A percentile compares a stretch with the other conserved stretches of the same genome.
phyloP scores from a whole-genome alignment of 1,140 invertebrate species.

The Parasteatoda tepidariorum region DNA sequence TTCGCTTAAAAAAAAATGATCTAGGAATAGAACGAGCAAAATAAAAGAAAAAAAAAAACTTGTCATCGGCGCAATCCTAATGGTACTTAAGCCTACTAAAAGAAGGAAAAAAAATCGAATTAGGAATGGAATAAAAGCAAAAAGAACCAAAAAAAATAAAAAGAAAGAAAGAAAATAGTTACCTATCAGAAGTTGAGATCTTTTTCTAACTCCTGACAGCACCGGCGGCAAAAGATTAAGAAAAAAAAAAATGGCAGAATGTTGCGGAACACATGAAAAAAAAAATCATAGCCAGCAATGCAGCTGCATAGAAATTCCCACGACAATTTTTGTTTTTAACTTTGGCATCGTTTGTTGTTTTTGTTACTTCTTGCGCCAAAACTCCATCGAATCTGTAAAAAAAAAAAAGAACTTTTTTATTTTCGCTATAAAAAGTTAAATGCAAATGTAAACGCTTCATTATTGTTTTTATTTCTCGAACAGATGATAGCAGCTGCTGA shows the following conservation, averaged over 20 bases:
- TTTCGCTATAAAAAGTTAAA: neutral
- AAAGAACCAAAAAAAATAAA: neutral
- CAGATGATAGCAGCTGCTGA: slow-evolving; percentile 22
- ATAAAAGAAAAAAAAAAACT: slow-evolving; percentile 22
- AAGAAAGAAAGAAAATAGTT: slow-evolving; percentile 40
- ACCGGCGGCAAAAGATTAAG: neutral
- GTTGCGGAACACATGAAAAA: neutral
- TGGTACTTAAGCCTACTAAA: slow-evolving; percentile 36
- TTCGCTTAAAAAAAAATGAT: neutral
- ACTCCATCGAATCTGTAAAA: neutral
- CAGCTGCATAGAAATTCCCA: slow-evolving; percentile 37
- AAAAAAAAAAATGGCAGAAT: slow-evolving; percentile 13
- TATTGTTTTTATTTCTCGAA: neutral
- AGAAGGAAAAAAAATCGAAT: neutral
- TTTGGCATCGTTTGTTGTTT: neutral
- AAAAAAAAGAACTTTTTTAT: neutral
- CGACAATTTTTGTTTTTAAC: slow-evolving; percentile 12
- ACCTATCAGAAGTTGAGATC: slow-evolving; percentile 47
- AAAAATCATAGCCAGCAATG: slow-evolving; percentile 29
- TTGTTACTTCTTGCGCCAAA: neutral
- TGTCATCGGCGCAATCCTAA: slow-evolving; percentile 44
- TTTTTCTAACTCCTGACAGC: slow-evolving; percentile 52
- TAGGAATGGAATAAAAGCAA: neutral
- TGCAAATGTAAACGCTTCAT: slow-evolving; percentile 27
- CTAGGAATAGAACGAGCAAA: neutral